Percentiles rank a stretch among this genome's conserved stretches.
Conservation (phyloP, 35 echinoderm and acorn worm species). For the Hemicentrotus pulcherrimus region DNA sequence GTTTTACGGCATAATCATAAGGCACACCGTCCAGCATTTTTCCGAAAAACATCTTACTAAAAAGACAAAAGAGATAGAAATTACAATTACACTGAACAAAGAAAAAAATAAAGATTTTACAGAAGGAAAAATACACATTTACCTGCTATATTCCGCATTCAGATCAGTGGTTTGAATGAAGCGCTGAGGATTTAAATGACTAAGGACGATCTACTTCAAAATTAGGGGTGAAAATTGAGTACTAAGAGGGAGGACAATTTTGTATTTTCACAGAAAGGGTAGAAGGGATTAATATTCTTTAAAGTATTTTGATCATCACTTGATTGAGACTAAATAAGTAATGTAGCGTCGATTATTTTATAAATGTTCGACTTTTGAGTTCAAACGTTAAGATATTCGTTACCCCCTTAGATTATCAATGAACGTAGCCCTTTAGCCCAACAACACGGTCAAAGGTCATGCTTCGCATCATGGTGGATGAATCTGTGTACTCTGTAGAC, state of each 20-base stretch:
- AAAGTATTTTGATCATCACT: neutral
- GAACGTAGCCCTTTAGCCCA: neutral
- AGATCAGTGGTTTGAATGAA: neutral
- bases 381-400: neutral
- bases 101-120: neutral
- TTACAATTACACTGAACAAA: no score
- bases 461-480: constrained; percentile 55
- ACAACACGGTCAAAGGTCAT: constrained; percentile 53
- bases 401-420: neutral
- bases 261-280: neutral
- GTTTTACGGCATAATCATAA: no score
- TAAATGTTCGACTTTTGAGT: neutral
- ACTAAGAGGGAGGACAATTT: neutral
- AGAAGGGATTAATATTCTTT: neutral
- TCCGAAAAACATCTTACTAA: no score
- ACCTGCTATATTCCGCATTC: neutral
- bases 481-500: neutral
- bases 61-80: no score
- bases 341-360: neutral
- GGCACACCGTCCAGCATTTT: no score
- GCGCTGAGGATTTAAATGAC: constrained; percentile 45
- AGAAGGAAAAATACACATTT: neutral
- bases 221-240: neutral
- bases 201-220: neutral
- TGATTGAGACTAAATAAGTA: neutral